phyloP scores from a whole-genome alignment of 1,140 invertebrate species.

The Xylocopa sonorina region DNA sequence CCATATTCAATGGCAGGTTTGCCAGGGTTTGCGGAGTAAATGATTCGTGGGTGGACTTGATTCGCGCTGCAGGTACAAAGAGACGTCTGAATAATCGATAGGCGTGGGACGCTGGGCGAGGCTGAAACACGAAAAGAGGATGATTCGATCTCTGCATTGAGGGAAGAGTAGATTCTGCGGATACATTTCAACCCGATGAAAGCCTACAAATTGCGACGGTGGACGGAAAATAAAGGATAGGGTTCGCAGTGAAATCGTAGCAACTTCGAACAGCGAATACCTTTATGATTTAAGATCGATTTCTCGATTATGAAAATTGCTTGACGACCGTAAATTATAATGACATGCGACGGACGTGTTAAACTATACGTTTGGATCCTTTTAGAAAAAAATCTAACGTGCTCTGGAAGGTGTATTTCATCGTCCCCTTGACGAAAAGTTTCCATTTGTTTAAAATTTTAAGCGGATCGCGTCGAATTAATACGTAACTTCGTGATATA shows the following conservation, averaged over 20 bases:
- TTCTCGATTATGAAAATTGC: neutral
- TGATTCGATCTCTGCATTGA: conserved; percentile 12
- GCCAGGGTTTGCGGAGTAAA: neutral
- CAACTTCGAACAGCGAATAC: neutral
- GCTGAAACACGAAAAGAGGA: neutral
- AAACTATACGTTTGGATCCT: too few species aligned
- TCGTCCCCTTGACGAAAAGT: too few species aligned
- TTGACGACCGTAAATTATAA: too few species aligned
- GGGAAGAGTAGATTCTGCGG: too few species aligned
- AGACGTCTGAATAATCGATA: conserved; percentile 34
- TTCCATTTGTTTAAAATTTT: too few species aligned
- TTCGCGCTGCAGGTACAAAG: conserved; percentile 4
- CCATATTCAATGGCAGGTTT: neutral
- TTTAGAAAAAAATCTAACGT: too few species aligned
- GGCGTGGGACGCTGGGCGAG: conserved; percentile 2
- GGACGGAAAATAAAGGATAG: neutral
- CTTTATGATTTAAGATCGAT: neutral
- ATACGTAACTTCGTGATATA: neutral
- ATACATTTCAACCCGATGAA: neutral
- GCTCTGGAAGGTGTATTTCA: too few species aligned
- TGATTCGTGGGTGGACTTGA: neutral
- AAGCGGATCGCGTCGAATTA: too few species aligned
- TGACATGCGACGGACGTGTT: too few species aligned
- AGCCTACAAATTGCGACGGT: neutral
- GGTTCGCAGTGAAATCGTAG: neutral